Evolutionary conservation across 2,888 invertebrate species (phyloP).

Genomic region (Chromoteleia sp.): DNA sequence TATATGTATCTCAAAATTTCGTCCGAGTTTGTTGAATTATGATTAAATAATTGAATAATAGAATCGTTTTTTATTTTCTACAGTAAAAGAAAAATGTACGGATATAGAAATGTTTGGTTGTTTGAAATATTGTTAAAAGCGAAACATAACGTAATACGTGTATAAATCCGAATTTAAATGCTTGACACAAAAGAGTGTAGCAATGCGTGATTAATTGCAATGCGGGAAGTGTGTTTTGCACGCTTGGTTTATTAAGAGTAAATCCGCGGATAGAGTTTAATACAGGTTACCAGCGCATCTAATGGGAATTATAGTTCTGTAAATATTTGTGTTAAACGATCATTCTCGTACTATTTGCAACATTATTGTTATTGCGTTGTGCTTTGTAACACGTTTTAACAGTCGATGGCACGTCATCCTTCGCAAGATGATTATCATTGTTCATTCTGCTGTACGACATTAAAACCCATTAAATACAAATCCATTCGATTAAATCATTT

Average conservation of each 20-base stretch:
- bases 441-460: too few species aligned
- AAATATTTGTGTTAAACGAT: constrained; percentile 41
- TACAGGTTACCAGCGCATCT: constrained; percentile 41
- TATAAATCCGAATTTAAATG: constrained; percentile 52
- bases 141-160: constrained; percentile 25
- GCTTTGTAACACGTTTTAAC: background rate
- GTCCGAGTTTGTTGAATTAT: background rate
- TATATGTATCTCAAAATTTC: background rate
- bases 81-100: constrained; percentile 1
- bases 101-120: background rate
- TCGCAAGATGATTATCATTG: too few species aligned
- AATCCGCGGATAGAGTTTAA: constrained; percentile 55
- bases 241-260: constrained; percentile 66
- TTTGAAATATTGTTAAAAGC: constrained; percentile 23
- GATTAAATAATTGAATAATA: constrained; percentile 14
- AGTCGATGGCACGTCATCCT: too few species aligned
- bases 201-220: constrained; percentile 64
- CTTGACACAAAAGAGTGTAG: constrained; percentile 57
- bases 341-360: background rate
- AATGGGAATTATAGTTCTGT: constrained; percentile 45
- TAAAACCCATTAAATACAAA: too few species aligned
- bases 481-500: too few species aligned
- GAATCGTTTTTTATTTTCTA: background rate
- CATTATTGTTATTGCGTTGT: constrained; percentile 11
- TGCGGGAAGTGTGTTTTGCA: constrained; percentile 56